Percentiles rank a stretch among this genome's conserved stretches.
phyloP scores from a whole-genome alignment of 2,113 vertebrate species.

The Python bivittatus region DNA sequence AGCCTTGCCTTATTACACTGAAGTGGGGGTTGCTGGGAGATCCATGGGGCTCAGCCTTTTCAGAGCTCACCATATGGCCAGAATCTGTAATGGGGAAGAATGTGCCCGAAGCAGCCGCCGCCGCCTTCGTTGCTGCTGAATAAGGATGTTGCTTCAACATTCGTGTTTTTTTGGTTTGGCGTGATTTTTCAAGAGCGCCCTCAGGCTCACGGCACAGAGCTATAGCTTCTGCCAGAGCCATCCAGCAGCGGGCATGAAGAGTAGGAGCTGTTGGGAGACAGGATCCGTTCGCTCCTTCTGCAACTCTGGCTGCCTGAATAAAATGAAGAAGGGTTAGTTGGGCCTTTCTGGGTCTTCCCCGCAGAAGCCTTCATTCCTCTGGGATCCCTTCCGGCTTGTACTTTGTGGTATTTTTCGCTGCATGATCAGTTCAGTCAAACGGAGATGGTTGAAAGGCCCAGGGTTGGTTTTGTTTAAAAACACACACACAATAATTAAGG shows the following conservation, averaged over 20 bases:
- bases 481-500: not conserved
- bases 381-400: not conserved
- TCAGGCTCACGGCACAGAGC: conserved; percentile 55
- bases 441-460: not conserved
- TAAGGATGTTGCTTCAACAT: conserved; percentile 48
- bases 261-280: conserved; percentile 91
- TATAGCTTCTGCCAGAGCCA: conserved; percentile 56
- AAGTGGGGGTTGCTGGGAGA: conserved; percentile 70
- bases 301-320: conserved; percentile 91
- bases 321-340: conserved; percentile 90
- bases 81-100: conserved; percentile 59
- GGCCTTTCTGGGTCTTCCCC: conserved; percentile 14
- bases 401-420: conserved; percentile 33
- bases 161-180: not conserved
- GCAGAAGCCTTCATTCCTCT: conserved; percentile 29
- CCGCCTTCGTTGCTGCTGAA: conserved; percentile 64
- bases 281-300: conserved; percentile 88
- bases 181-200: not conserved
- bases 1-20: conserved; percentile 55
- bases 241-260: conserved; percentile 87
- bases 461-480: conserved; percentile 19
- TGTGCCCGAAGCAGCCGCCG: conserved; percentile 1
- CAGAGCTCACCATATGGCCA: conserved; percentile 70
- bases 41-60: conserved; percentile 66
- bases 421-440: conserved; percentile 44